phyloP scores from a whole-genome alignment of 2,113 vertebrate species.

The Pantherophis guttatus region DNA sequence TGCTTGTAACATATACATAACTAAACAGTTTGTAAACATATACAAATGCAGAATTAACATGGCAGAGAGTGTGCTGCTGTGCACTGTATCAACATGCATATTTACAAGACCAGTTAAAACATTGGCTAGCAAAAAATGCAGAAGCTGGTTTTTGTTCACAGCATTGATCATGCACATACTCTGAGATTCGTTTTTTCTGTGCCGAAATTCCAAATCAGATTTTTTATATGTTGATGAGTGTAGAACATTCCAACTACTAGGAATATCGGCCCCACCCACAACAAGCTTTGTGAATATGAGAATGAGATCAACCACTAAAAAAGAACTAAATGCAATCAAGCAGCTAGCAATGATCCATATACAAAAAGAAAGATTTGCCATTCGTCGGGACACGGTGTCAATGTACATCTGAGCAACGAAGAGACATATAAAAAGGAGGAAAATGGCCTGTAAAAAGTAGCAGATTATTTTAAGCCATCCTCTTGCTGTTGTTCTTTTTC shows the following conservation, averaged over 20 bases:
- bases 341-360: conserved; percentile 84
- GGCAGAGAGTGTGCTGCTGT: conserved; percentile 64
- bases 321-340: conserved; percentile 73
- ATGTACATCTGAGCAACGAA: conserved; percentile 63
- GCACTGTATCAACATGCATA: conserved; percentile 80
- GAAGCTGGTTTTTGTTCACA: conserved; percentile 88
- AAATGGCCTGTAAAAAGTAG: conserved; percentile 59
- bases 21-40: conserved; percentile 84
- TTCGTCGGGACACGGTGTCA: conserved; percentile 85
- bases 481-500: conserved; percentile 66
- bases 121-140: conserved; percentile 90
- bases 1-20: conserved; percentile 77
- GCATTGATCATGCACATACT: conserved; percentile 81
- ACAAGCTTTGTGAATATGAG: conserved; percentile 79
- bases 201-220: neutral
- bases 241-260: conserved; percentile 76
- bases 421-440: conserved; percentile 67
- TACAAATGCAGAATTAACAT: conserved; percentile 79
- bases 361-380: conserved; percentile 88
- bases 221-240: conserved; percentile 10
- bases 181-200: conserved; percentile 15
- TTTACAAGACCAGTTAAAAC: conserved; percentile 88
- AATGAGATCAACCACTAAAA: conserved; percentile 73
- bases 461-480: conserved; percentile 72
- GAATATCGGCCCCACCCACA: conserved; percentile 69